These are phyloP conservation scores for Phragmatobia fuliginosa DNA, from an alignment of 2,888 invertebrate genomes.

Conservation along the genomic window DNA sequence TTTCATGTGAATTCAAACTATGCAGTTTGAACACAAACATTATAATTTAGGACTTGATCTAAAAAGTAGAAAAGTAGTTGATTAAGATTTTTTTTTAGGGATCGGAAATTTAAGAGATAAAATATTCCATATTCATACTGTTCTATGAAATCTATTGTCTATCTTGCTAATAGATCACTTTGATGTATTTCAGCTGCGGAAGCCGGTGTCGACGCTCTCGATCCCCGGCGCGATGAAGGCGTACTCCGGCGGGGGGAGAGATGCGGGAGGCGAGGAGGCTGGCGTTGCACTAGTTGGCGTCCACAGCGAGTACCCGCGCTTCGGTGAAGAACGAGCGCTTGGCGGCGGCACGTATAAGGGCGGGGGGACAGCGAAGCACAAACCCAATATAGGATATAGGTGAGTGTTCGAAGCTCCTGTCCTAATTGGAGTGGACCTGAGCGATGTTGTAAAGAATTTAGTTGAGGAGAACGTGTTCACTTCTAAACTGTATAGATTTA, in stretches of 20 bases:
- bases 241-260: conserved; percentile 88
- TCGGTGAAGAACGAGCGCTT: conserved; percentile 94
- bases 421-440: conserved; percentile 54
- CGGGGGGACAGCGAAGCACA: conserved; percentile 92
- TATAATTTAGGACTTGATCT: no score
- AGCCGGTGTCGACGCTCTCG: conserved; percentile 98
- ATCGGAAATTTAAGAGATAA: no score
- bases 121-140: not conserved
- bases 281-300: conserved; percentile 96
- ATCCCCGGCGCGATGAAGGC: conserved; percentile 97
- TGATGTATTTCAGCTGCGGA: conserved; percentile 93
- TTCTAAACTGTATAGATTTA: not conserved
- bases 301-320: conserved; percentile 96
- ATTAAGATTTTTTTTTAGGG: no score
- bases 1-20: not conserved
- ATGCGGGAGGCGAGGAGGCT: conserved; percentile 91
- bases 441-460: conserved; percentile 37
- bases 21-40: no score
- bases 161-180: conserved; percentile 40
- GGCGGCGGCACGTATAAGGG: conserved; percentile 92
- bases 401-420: conserved; percentile 57
- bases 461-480: conserved; percentile 12
- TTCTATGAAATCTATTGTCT: conserved; percentile 34
- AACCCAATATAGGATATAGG: conserved; percentile 97
- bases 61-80: no score